Conservation (phyloP, 2,888 invertebrate species). For the Hyalella azteca region DNA sequence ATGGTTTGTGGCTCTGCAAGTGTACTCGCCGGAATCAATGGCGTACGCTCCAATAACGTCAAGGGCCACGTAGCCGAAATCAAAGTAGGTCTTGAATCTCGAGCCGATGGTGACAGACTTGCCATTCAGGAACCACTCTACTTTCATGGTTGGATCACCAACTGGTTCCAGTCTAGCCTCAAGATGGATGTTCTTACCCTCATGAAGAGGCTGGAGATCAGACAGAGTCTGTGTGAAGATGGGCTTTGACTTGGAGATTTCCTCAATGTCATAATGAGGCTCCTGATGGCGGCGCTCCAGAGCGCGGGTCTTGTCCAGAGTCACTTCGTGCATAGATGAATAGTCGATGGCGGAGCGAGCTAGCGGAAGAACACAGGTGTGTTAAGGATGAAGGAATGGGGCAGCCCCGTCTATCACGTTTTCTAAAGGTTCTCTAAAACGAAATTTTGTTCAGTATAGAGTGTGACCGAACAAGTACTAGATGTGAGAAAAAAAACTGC, state of each 20-base stretch:
- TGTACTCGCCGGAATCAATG: conserved; percentile 95
- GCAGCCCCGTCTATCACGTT: no score
- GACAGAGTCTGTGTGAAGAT: conserved; percentile 84
- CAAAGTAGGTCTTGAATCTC: conserved; percentile 91
- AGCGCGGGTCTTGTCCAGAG: conserved; percentile 84
- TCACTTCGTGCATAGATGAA: conserved; percentile 84
- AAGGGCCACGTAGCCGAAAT: conserved; percentile 95
- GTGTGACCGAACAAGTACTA: no score
- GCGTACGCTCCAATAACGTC: conserved; percentile 93
- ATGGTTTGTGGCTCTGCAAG: conserved; percentile 89
- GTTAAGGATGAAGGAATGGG: no score
- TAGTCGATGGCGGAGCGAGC: conserved; percentile 89
- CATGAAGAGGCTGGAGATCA: conserved; percentile 82
- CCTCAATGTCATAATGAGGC: conserved; percentile 87
- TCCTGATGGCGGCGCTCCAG: conserved; percentile 86
- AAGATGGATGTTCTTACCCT: conserved; percentile 88
- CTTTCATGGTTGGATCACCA: conserved; percentile 94
- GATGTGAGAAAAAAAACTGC: no score
- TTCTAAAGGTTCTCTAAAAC: no score
- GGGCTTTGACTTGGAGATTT: conserved; percentile 93
- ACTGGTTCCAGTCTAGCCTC: conserved; percentile 92
- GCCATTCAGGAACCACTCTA: conserved; percentile 96
- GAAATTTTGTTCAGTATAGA: no score
- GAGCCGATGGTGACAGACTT: conserved; percentile 68
- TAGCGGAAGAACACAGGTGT: conserved; percentile 62